Conservation (phyloP, 1,140 invertebrate species). For the Teleopsis dalmanni region DNA sequence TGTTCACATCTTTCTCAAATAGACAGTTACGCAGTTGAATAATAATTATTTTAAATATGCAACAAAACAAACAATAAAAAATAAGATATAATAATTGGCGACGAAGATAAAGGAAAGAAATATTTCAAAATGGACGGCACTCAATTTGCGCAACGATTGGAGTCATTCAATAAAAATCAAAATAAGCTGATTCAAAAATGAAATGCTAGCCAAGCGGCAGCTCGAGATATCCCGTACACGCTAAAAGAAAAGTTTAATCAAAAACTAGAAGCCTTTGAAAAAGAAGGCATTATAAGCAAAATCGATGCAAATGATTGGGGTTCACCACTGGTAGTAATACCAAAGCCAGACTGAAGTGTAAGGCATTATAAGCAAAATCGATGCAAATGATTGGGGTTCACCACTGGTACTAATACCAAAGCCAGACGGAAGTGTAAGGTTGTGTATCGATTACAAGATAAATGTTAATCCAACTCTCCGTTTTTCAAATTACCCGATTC, state of each 20-base stretch:
- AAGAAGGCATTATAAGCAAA: conserved; percentile 23
- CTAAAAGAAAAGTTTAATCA: conserved; percentile 36
- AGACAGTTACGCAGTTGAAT: too few relatives aligned
- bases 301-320: conserved; percentile 24
- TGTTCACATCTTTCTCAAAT: too few relatives aligned
- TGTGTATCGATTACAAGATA: background rate
- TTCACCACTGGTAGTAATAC: conserved; percentile 28
- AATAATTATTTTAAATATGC: too few relatives aligned
- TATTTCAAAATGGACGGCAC: background rate
- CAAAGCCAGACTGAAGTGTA: conserved; percentile 12
- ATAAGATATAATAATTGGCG: background rate
- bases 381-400: conserved; percentile 30
- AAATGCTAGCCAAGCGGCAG: background rate
- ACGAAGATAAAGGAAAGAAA: background rate
- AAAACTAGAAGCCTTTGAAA: conserved; percentile 34
- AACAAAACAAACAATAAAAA: too few relatives aligned
- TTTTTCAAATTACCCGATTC: background rate
- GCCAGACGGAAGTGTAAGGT: background rate
- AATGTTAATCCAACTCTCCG: background rate
- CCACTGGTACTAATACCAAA: conserved; percentile 23
- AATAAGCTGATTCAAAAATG: too few relatives aligned
- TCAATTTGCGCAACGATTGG: background rate
- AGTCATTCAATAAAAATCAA: background rate
- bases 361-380: conserved; percentile 19
- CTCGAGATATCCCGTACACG: conserved; percentile 32